Evolutionary conservation across 1,140 invertebrate genomes (phyloP).

Genomic region (Goniozus legneri): DNA sequence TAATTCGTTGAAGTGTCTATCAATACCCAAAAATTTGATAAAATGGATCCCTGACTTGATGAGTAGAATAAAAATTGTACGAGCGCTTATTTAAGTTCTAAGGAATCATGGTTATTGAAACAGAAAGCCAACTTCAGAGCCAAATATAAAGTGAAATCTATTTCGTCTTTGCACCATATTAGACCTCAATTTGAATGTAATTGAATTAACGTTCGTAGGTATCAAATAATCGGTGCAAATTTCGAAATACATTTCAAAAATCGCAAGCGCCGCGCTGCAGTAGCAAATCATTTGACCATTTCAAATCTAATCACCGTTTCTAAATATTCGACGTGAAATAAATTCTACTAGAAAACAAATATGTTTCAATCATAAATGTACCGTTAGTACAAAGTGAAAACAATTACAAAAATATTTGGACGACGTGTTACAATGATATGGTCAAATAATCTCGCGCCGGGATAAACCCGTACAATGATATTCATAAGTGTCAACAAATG

Average conservation of each 20-base stretch:
- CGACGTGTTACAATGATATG: neutral
- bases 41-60: constrained; percentile 25
- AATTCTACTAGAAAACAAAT: neutral
- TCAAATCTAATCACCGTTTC: neutral
- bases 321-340: neutral
- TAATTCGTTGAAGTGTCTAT: neutral
- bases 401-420: too few relatives aligned
- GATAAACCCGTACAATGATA: constrained; percentile 19
- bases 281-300: constrained; percentile 41
- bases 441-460: constrained; percentile 49
- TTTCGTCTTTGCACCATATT: too few relatives aligned
- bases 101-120: constrained; percentile 42
- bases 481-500: constrained; percentile 21
- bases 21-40: neutral
- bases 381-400: neutral
- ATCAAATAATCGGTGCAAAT: constrained; percentile 1
- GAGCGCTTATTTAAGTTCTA: constrained; percentile 37
- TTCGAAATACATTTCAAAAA: too few relatives aligned
- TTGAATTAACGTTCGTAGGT: too few relatives aligned
- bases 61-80: constrained; percentile 29
- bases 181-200: too few relatives aligned
- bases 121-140: constrained; percentile 46
- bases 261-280: constrained; percentile 45
- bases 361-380: neutral
- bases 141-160: too few relatives aligned